Evolutionary conservation across 2,888 invertebrate genomes (phyloP), one percentile per base, ranked within the genome.

Genomic region (Drosophila nr. fundita): DNA sequence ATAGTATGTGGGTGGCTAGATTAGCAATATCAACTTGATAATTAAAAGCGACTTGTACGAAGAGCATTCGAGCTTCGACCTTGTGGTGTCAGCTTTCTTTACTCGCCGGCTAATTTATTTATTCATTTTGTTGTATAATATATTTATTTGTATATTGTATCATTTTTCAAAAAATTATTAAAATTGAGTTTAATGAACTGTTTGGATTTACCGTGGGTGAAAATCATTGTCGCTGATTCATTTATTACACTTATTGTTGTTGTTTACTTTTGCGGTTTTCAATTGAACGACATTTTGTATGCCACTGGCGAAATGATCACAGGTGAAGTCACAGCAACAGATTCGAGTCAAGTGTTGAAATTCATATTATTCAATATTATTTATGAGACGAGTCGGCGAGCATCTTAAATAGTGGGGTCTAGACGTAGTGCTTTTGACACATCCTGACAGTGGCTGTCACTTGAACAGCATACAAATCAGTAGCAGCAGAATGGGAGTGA

Each of bases 151-250:
- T 45, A 45, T 45, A 84, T 87, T 87, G 70, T 63, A 84, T 89
- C 76, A 72, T 70, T 76, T 67, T 58, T 67, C 63, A 80, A 70
- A 67, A 73, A 68, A 66, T 42, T 72, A 72, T 70, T 67, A 60
- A 72, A 63, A 69, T 55, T 27, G 49, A 68, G 73, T 85, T 88
- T 89, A 86, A 80, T 86, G 90, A 85, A 85, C 90, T 70, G 63
- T 54, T 75, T 38, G 75, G 83, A 74, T 83, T 89, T 76, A 73
- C 70, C 58, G 90, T 85, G 59, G 83, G 88, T 67, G 89, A 90
- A 89, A 85, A 86, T 78, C 74, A 79, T 62, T 72, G 72, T 42
- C 32, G 54, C 73, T 85, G 85, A 85, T 77, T 85, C 85, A 85
- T 71, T 68, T 60, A 61, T 60, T 68, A 45, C 54, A 67, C 64